A percentile compares a stretch with the other conserved stretches of the same genome.
Evolutionary conservation across 2,888 invertebrate species (phyloP).

Genomic region (Eurytoma californica): DNA sequence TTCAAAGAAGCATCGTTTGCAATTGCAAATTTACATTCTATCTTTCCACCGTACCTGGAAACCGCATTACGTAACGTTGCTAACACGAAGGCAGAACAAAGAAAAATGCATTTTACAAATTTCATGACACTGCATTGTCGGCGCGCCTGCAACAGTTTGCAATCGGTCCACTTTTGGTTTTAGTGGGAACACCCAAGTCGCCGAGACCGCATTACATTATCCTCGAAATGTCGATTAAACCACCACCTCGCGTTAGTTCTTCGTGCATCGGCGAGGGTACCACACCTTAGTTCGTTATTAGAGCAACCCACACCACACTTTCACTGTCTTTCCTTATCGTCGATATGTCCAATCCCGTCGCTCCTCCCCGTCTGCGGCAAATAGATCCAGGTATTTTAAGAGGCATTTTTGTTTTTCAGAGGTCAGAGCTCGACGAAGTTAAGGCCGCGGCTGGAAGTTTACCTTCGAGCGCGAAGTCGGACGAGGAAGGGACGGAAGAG

Average conservation of each 20-base stretch:
- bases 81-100: slow-evolving; percentile 7
- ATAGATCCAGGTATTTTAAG: slow-evolving; percentile 30
- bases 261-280: not conserved
- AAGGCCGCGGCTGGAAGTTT: slow-evolving; percentile 41
- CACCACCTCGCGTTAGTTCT: too few species aligned
- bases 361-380: slow-evolving; percentile 5
- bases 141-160: not conserved
- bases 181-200: too few species aligned
- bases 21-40: slow-evolving; percentile 18
- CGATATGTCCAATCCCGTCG: not conserved
- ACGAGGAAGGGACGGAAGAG: slow-evolving; percentile 14
- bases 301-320: slow-evolving; percentile 3
- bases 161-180: not conserved
- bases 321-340: slow-evolving; percentile 38
- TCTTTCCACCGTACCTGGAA: slow-evolving; percentile 6
- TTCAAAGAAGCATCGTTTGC: not conserved
- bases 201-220: too few species aligned
- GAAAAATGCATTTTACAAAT: slow-evolving; percentile 21
- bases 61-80: slow-evolving; percentile 16
- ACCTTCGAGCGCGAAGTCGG: slow-evolving; percentile 28
- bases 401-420: slow-evolving; percentile 43
- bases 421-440: slow-evolving; percentile 20
- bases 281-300: not conserved
- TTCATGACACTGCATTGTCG: slow-evolving; percentile 33
- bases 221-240: too few species aligned